Evolutionary conservation across 2,113 vertebrate genomes (phyloP), one percentile per base, ranked within the genome.

Genomic region (Canis aureus): DNA sequence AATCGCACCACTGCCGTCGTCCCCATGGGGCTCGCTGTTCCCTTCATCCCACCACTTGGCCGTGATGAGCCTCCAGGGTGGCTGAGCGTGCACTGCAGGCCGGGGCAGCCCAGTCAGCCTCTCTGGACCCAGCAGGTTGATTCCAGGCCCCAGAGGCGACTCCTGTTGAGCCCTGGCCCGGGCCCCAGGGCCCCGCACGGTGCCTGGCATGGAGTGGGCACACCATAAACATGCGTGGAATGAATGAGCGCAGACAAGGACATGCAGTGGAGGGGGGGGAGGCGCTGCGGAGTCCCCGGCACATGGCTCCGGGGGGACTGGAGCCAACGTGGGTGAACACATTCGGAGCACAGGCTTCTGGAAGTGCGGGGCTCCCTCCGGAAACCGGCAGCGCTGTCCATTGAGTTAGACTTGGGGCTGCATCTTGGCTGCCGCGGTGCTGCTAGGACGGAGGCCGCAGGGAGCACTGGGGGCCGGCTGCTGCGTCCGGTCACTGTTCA

Each of bases 281-380:
- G 25, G 66, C 66, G 53, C 60, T 6, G 5, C 0, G 4, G 16
- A 2, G 55, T 2, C 15, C 67, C 7, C 9, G 32, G 73, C 43
- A 3, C 3, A 0, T 22, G 19, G 59, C 8, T 0, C 38, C 8
- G 1, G 6, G 51, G 59, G 29, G 62, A 16, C 32, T 23, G 38
- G 3, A 11, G 71, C 29, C 7, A 3, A 4, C 12, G 0, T 0
- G 0, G 27, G 11, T 11, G n/a, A 71, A 20, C 8, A 10, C 11
- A 15, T 25, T 10, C 19, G 0, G 59, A 17, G 74, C 7, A 5
- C 71, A 1, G 60, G 57, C 69, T 78, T 57, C 4, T 5, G 0
- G 25, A 59, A 29, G 38, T 0, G 3, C 5, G 29, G 11, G 9
- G 5, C 59, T 94, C 25, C 62, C 29, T 80, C 49, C 35, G 10